Evolutionary conservation across 1,140 invertebrate species (phyloP), one percentile per base, ranked within the genome.

Genomic region (Lithobius niger): DNA sequence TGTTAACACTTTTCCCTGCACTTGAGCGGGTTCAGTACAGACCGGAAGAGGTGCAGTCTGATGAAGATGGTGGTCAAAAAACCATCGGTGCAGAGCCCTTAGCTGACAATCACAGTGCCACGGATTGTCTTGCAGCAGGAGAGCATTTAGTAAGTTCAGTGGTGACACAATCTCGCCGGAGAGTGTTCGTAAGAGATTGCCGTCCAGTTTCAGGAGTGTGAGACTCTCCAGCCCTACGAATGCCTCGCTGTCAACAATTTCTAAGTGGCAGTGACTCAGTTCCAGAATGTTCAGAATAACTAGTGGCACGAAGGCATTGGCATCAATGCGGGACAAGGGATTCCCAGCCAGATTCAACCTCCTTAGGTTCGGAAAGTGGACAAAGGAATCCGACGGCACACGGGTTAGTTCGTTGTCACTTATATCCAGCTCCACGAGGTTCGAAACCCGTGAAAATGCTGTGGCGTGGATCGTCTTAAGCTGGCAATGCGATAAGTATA

Each of bases 81-180:
- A 69, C 88, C 88, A 93, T 59, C 83, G 74, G 64, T 90, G 88
- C 54, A 88, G 77, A 54, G 84, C 81, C 21, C 87, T 71, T 52
- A 93, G 66, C 19, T 84, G 79, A 66, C 89, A 95, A 65, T 94
- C 88, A 64, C 90, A 95, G 27, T 81, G 76, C 89, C 89, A 93
- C 0, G 86, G 87, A 72, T 95, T 95, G 54, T 88, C 86, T 59
- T 93, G 87, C 40, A 94, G 70, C 65, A 89, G 86, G 54, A 93
- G 82, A 36, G 83, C 86, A 62, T 86, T 82, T 3, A 93, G 74
- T 22, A 56, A 57, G 16, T 58, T 52, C 18, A 59, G 47, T 13
- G 22, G 56, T 1, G 55, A 59, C 1, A 69, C 60, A 47, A 65
- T 61, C 58, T 68, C 59, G 21, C 54, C 59, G 18, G 63, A 57